Evolutionary conservation across 2,888 invertebrate species (phyloP).

Genomic region (Nineta flava): DNA sequence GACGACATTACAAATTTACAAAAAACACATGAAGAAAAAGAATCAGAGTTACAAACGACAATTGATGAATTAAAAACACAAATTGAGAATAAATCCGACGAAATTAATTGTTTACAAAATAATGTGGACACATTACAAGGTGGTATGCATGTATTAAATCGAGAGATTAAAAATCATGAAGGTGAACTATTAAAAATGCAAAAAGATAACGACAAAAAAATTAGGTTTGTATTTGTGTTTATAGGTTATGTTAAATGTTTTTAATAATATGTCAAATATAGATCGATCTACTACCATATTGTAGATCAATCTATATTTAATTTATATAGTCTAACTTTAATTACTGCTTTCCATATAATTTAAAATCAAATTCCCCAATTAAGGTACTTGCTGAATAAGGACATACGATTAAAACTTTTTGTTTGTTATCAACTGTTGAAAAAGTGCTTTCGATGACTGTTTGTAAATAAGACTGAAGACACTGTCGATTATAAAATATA

Average conservation of each 20-base stretch:
- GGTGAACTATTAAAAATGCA: conserved; percentile 22
- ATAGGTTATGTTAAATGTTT: too few relatives aligned
- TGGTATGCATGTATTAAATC: conserved; percentile 27
- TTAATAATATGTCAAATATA: neutral
- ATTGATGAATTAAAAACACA: conserved; percentile 27
- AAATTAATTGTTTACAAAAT: conserved; percentile 27
- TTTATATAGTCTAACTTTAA: too few relatives aligned
- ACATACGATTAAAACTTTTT: too few relatives aligned
- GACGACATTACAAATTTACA: conserved; percentile 28
- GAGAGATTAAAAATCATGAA: conserved; percentile 26
- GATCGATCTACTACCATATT: neutral
- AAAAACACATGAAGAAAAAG: conserved; percentile 25
- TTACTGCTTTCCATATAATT: neutral
- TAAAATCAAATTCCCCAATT: too few relatives aligned
- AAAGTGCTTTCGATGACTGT: too few relatives aligned
- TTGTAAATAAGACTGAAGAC: too few relatives aligned
- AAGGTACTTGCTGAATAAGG: too few relatives aligned
- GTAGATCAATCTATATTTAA: too few relatives aligned
- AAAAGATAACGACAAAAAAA: conserved; percentile 25
- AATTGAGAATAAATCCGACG: conserved; percentile 23
- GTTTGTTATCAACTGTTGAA: too few relatives aligned
- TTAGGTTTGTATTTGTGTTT: conserved; percentile 26
- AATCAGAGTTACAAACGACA: conserved; percentile 26
- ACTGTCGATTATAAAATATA: too few relatives aligned
- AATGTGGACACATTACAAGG: conserved; percentile 29